Conservation (phyloP, 2,797 vertebrate species). For the Mallotus villosus region DNA sequence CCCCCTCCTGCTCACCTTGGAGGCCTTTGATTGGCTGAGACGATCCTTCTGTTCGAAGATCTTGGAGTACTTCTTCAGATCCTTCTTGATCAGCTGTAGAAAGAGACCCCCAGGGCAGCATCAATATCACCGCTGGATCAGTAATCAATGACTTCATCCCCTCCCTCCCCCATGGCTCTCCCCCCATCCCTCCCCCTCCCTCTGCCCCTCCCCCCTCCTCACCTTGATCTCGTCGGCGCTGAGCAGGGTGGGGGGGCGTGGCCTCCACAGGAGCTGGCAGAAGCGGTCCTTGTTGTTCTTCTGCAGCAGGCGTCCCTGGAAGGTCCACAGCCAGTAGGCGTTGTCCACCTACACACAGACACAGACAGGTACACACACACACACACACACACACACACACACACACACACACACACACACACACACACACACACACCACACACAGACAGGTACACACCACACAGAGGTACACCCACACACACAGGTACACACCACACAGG, state of each 20-base stretch:
- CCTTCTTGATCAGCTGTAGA: slow-evolving; percentile 92
- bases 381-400: background rate
- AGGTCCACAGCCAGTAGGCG: slow-evolving; percentile 98
- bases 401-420: no score
- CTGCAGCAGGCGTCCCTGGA: slow-evolving; percentile 96
- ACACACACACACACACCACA: no score
- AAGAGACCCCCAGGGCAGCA: background rate
- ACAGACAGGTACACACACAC: background rate
- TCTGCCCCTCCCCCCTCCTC: background rate
- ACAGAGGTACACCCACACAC: background rate
- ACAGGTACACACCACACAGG: background rate
- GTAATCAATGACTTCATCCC: no score
- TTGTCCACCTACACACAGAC: slow-evolving; percentile 87
- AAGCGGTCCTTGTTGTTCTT: slow-evolving; percentile 98
- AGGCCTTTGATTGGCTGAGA: slow-evolving; percentile 97
- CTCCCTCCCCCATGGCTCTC: no score
- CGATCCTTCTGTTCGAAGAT: slow-evolving; percentile 99
- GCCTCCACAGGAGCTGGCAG: slow-evolving; percentile 97
- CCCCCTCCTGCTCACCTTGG: slow-evolving; percentile 81
- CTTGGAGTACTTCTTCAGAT: slow-evolving; percentile 98
- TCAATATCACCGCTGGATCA: background rate
- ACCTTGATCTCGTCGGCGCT: slow-evolving; percentile 89
- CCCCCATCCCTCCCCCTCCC: no score
- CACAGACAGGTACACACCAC: background rate
- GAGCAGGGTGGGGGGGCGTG: slow-evolving; percentile 87